phyloP scores from a whole-genome alignment of 2,888 invertebrate species.

The Orchesella flavescens region DNA sequence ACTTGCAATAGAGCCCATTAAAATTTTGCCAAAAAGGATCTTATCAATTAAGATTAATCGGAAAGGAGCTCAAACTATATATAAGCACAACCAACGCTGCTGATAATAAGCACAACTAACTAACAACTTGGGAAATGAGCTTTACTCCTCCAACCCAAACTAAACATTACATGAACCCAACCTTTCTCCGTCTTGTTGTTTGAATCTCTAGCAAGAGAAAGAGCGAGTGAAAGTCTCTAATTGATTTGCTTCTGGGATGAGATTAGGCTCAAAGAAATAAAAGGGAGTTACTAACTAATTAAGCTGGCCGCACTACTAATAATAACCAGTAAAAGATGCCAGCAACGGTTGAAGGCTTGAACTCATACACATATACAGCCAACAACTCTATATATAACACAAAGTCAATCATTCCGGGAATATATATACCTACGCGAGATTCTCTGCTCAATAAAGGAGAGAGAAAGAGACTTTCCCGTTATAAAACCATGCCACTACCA shows the following conservation, averaged over 20 bases:
- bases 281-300: constrained; percentile 64
- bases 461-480: not conserved
- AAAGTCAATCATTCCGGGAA: constrained; percentile 7
- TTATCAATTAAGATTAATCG: constrained; percentile 64
- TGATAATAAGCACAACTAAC: constrained; percentile 41
- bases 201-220: not conserved
- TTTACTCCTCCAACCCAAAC: not conserved
- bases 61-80: constrained; percentile 45
- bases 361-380: too few species aligned
- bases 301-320: constrained; percentile 60
- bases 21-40: constrained; percentile 62
- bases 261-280: constrained; percentile 63
- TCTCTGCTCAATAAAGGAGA: not conserved
- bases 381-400: not conserved
- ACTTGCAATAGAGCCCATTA: constrained; percentile 60
- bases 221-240: constrained; percentile 59
- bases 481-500: not conserved
- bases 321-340: constrained; percentile 52
- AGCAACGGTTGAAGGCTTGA: too few species aligned
- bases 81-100: constrained; percentile 40
- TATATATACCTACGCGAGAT: not conserved
- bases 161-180: not conserved
- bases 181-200: not conserved
- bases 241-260: constrained; percentile 64
- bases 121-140: not conserved